Base-by-base conservation (phyloP, 2,113 vertebrate species). In the Peromyscus polionotus region DNA sequence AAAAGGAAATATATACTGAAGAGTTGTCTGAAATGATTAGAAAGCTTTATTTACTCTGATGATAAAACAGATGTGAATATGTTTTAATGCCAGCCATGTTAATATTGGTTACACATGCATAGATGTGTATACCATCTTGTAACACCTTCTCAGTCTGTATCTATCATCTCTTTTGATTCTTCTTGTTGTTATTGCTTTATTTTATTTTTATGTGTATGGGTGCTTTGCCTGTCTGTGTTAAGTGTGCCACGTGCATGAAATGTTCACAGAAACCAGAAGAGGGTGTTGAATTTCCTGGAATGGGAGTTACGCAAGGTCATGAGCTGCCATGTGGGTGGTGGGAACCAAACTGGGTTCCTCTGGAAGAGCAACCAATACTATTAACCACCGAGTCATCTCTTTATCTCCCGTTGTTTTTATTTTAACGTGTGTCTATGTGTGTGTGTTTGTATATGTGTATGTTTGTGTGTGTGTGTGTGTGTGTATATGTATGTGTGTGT, bases 11-110 rank as follows among this genome's bases (percentile, higher is more conserved):
- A 13, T 19, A 63, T 79, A 13, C 36, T 54, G 73, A 77, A 95
- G 91, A 92, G 8, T 91, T 9, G 67, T 61, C 48, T 61, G 19
- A 48, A 12, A 76, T 84, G 28, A 76, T 31, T 65, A 45, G 51
- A 90, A 91, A 94, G 77, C 28, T 31, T 91, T 80, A 73, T 72
- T 89, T 84, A 95, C 48, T 75, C 9, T 88, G 16, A 39, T 79
- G 54, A 51, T 57, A 68, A 75, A 80, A 80, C 68, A 76, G 51
- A 57, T 13, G 8, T 24, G 76, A 91, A 67, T 45, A 59, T 31
- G n/a, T 75, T 87, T 89, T 59, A 70, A 90, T 68, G 26, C 59
- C 63, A 36, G 42, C 68, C 68, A 24, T 45, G 13, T 51, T 94
- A 88, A 70, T 33, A 20, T 68, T 79, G 45, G 13, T 65, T 88